Percentiles rank a stretch among this genome's conserved stretches.
phyloP scores from a whole-genome alignment of 1,140 invertebrate genomes.

The Wiebesia pumilae region DNA sequence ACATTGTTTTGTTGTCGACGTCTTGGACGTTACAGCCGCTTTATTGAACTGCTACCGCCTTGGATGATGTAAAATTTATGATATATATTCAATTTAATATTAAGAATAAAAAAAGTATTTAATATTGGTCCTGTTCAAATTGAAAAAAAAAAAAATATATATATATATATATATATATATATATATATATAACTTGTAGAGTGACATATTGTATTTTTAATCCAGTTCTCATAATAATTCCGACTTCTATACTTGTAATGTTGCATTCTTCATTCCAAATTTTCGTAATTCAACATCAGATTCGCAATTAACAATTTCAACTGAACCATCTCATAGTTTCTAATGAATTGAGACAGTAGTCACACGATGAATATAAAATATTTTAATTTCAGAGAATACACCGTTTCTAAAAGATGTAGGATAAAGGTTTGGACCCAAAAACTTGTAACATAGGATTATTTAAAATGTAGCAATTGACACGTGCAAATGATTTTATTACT shows the following conservation, averaged over 20 bases:
- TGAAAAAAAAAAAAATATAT: neutral
- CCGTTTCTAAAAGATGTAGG: neutral
- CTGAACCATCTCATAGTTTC: neutral
- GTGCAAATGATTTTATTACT: neutral
- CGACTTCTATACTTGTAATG: neutral
- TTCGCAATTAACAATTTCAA: neutral
- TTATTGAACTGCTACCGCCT: neutral
- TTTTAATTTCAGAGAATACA: neutral
- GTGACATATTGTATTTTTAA: too few species aligned
- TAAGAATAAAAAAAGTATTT: neutral
- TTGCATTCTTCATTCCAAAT: neutral
- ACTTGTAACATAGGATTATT: neutral
- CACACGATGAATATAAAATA: neutral
- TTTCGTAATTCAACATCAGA: neutral
- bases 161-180: too few species aligned
- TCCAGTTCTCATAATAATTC: neutral
- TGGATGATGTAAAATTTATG: neutral
- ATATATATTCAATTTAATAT: neutral
- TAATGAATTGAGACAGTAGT: neutral
- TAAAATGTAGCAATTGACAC: neutral
- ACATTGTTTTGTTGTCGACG: neutral
- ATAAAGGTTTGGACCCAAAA: neutral
- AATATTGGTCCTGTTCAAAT: neutral
- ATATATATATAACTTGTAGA: too few species aligned
- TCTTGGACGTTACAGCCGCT: constrained; percentile 4